These are phyloP conservation scores for Tympanoctomys barrerae DNA, from an alignment of 2,797 vertebrate species.

Conservation along the genomic window DNA sequence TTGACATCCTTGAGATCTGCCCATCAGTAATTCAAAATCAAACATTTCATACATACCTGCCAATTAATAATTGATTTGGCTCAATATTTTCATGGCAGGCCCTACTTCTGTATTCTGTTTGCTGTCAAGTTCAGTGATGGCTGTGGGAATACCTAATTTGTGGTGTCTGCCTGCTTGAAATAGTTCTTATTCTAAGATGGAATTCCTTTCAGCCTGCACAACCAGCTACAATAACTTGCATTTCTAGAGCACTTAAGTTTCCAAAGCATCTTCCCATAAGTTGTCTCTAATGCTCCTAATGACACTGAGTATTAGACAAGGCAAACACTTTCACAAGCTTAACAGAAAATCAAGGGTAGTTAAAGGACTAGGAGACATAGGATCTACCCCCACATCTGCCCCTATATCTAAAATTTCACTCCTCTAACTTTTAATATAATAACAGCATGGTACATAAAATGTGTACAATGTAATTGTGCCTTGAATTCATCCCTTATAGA, in stretches of 20 bases:
- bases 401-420: neutral
- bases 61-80: slow-evolving; percentile 77
- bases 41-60: slow-evolving; percentile 60
- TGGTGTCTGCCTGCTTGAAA: slow-evolving; percentile 53
- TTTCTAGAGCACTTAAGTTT: slow-evolving; percentile 42
- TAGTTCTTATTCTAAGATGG: slow-evolving; percentile 43
- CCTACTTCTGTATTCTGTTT: slow-evolving; percentile 76
- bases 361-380: neutral
- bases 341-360: neutral
- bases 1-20: slow-evolving; percentile 50
- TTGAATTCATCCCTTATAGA: slow-evolving; percentile 20
- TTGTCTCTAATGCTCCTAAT: neutral
- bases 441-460: neutral
- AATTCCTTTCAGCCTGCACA: slow-evolving; percentile 25
- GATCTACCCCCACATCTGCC: neutral
- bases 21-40: slow-evolving; percentile 72
- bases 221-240: neutral
- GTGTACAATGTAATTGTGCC: neutral
- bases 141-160: slow-evolving; percentile 58
- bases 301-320: neutral
- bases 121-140: slow-evolving; percentile 66
- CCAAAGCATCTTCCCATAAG: neutral
- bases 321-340: neutral
- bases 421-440: slow-evolving; percentile 22
- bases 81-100: slow-evolving; percentile 73